Evolutionary conservation across 2,888 invertebrate genomes (phyloP).

Genomic region (Drosophila pullipes): DNA sequence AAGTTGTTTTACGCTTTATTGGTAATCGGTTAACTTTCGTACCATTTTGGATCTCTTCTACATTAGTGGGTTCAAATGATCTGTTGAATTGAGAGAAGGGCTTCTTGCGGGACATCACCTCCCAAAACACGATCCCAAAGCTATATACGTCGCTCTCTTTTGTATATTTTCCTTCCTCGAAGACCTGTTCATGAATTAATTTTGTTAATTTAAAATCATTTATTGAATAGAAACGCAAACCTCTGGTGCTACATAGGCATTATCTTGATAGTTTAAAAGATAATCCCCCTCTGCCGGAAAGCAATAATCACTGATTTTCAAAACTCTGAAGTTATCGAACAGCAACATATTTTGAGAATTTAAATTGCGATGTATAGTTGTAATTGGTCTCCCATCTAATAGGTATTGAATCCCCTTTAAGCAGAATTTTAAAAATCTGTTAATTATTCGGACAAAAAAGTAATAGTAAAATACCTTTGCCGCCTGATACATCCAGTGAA

Average conservation of each 20-base stretch:
- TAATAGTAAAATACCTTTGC: slow-evolving; percentile 3
- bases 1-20: background rate
- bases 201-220: background rate
- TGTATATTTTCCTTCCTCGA: background rate
- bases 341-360: slow-evolving; percentile 9
- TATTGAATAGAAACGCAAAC: background rate
- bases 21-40: background rate
- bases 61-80: rapidly evolving
- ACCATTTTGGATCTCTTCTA: background rate
- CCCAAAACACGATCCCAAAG: slow-evolving; percentile 3
- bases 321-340: background rate
- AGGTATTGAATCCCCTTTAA: background rate
- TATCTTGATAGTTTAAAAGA: background rate
- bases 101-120: slow-evolving; percentile 3
- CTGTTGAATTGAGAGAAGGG: background rate
- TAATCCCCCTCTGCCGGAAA: background rate
- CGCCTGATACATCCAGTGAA: slow-evolving; percentile 10
- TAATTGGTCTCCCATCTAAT: no score
- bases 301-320: slow-evolving; percentile 10
- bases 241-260: slow-evolving; percentile 13
- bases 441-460: background rate
- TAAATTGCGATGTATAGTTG: slow-evolving; percentile 1
- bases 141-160: background rate
- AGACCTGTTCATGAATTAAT: background rate
- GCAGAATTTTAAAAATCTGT: background rate